These are phyloP conservation scores for Botia kubotai DNA, from an alignment of 2,797 vertebrate species.

Conservation along the genomic window DNA sequence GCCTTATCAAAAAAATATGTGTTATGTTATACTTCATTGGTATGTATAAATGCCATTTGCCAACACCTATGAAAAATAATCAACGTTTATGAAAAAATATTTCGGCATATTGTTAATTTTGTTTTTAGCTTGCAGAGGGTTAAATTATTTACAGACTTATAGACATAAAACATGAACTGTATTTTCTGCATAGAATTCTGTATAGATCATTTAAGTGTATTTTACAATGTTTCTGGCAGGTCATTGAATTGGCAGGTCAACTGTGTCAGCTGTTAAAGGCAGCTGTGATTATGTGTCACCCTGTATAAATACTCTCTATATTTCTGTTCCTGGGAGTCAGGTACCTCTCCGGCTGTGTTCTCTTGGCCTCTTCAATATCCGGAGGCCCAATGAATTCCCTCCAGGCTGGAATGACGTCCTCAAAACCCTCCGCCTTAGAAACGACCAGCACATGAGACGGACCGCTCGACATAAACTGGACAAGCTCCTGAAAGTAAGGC, in stretches of 20 bases:
- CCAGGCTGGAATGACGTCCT: constrained; percentile 81
- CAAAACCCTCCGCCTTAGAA: constrained; percentile 73
- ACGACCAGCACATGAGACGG: constrained; percentile 83
- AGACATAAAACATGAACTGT: no score
- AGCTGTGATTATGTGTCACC: constrained; percentile 3
- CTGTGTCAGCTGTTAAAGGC: neutral
- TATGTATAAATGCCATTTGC: no score
- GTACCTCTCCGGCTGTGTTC: constrained; percentile 84
- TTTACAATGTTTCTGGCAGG: no score
- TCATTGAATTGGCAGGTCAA: neutral
- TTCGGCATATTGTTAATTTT: no score
- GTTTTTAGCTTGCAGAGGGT: no score
- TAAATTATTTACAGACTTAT: no score
- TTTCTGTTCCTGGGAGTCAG: neutral
- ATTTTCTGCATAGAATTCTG: no score
- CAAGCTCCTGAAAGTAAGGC: constrained; percentile 82
- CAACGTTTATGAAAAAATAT: no score
- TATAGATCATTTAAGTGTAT: neutral
- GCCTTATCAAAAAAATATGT: no score
- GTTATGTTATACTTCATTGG: no score
- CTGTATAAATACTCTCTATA: neutral
- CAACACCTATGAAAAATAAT: no score
- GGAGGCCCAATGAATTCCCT: constrained; percentile 82
- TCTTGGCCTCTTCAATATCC: constrained; percentile 81
- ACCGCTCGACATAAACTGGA: constrained; percentile 86